These are phyloP conservation scores for Drosophila ercepeae DNA, from an alignment of 1,140 invertebrate species.

Conservation along the genomic window DNA sequence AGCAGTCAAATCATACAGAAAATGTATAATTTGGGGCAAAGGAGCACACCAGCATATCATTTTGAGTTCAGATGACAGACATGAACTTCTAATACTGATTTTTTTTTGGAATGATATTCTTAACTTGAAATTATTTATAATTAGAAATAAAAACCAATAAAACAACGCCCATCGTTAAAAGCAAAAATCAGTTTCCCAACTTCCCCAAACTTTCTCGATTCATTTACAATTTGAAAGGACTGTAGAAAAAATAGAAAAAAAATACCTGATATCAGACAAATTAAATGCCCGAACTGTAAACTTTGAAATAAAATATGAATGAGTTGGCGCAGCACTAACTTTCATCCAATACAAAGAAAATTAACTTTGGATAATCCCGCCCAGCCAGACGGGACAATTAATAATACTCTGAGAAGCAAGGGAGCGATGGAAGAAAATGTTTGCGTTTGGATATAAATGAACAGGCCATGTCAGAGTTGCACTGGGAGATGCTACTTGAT, in stretches of 20 bases:
- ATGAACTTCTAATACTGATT: constrained; percentile 64
- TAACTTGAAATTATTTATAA: too few species aligned
- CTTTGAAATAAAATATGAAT: constrained; percentile 47
- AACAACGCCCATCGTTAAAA: not conserved
- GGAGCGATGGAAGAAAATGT: constrained; percentile 25
- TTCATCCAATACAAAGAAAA: constrained; percentile 11
- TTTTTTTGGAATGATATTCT: constrained; percentile 21
- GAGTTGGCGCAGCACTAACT: constrained; percentile 29
- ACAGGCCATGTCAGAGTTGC: constrained; percentile 59
- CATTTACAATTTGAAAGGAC: constrained; percentile 28
- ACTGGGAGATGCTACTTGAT: constrained; percentile 25
- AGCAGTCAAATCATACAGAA: constrained; percentile 50
- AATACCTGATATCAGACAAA: constrained; percentile 63
- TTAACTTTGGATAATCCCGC: constrained; percentile 48
- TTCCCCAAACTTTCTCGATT: constrained; percentile 44
- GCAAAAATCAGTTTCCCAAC: not conserved
- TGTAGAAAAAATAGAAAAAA: constrained; percentile 45
- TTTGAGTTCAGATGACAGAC: not conserved
- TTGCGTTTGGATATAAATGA: constrained; percentile 53
- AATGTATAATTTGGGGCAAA: constrained; percentile 1
- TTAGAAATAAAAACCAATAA: constrained; percentile 20
- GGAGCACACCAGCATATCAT: not conserved
- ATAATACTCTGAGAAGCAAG: constrained; percentile 37
- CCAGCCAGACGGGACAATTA: constrained; percentile 67
- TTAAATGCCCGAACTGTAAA: constrained; percentile 65